These are phyloP conservation scores for Hypolimnas misippus DNA, from an alignment of 2,888 invertebrate species.

Conservation along the genomic window DNA sequence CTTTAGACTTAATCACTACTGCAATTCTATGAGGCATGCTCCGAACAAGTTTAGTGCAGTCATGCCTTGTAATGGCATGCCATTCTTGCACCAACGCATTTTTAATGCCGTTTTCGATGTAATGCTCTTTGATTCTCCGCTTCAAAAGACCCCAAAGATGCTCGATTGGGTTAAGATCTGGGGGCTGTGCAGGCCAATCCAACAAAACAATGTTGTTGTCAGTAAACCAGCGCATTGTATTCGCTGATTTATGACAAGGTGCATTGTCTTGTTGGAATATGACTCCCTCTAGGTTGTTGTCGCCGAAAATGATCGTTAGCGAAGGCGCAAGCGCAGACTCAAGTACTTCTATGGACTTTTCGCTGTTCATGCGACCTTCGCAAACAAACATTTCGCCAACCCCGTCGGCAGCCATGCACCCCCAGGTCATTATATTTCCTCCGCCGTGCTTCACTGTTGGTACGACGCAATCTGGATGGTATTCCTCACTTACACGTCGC, in stretches of 20 bases:
- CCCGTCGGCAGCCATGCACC: not conserved
- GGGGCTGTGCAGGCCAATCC: too few species aligned
- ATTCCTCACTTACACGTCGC: not conserved
- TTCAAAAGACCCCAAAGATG: too few species aligned
- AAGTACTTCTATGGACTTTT: conserved; percentile 6
- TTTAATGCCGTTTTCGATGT: too few species aligned
- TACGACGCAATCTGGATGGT: not conserved
- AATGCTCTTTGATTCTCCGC: too few species aligned
- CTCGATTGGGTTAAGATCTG: too few species aligned
- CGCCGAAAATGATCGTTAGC: not conserved
- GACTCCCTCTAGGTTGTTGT: not conserved
- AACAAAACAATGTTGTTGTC: not conserved
- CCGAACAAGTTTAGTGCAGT: too few species aligned
- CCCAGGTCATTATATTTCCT: not conserved
- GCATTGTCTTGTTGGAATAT: conserved; percentile 8
- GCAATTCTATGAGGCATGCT: too few species aligned
- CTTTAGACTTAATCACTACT: too few species aligned
- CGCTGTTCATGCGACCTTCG: conserved; percentile 3
- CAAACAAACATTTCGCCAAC: not conserved
- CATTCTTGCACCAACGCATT: too few species aligned
- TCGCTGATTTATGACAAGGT: not conserved
- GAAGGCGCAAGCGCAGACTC: not conserved
- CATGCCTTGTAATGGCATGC: too few species aligned
- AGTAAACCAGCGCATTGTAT: not conserved
- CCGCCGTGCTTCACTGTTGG: not conserved